These are phyloP conservation scores for Lymantria monacha DNA, from an alignment of 2,888 invertebrate species.

Conservation along the genomic window DNA sequence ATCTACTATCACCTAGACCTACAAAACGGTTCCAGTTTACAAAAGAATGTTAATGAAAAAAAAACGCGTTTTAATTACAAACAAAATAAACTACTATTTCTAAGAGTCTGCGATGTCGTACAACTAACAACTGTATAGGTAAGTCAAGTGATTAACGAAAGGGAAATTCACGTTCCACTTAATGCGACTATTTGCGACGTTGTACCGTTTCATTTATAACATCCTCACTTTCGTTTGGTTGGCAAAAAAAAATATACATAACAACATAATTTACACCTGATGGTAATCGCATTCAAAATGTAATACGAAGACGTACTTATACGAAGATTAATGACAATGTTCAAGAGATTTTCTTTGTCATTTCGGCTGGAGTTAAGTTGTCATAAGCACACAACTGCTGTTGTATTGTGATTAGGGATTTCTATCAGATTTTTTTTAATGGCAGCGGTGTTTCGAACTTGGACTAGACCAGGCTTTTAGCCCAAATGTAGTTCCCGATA, in stretches of 20 bases:
- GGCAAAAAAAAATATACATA: constrained; percentile 2
- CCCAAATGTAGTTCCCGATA: too few species aligned
- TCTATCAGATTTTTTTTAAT: too few species aligned
- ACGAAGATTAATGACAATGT: too few species aligned
- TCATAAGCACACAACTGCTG: too few species aligned
- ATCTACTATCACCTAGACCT: constrained; percentile 13
- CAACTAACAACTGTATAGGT: constrained; percentile 13
- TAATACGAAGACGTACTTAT: not conserved
- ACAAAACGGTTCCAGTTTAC: constrained; percentile 10
- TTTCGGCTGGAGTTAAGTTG: too few species aligned
- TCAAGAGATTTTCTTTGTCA: too few species aligned
- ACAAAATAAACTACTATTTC: constrained; percentile 9
- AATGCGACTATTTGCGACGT: constrained; percentile 16
- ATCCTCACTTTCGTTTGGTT: constrained; percentile 30
- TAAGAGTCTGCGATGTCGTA: not conserved
- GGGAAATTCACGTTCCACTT: constrained; percentile 34
- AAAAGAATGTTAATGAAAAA: constrained; percentile 8
- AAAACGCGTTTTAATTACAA: constrained; percentile 15
- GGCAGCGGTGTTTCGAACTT: too few species aligned
- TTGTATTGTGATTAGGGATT: too few species aligned
- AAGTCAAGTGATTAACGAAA: constrained; percentile 27
- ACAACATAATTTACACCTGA: constrained; percentile 1
- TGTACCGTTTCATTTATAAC: constrained; percentile 21
- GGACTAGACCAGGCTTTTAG: too few species aligned
- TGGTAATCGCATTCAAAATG: not conserved